These are phyloP conservation scores for Pachypanchax playfairii DNA, from an alignment of 2,113 vertebrate genomes.

Conservation along the genomic window DNA sequence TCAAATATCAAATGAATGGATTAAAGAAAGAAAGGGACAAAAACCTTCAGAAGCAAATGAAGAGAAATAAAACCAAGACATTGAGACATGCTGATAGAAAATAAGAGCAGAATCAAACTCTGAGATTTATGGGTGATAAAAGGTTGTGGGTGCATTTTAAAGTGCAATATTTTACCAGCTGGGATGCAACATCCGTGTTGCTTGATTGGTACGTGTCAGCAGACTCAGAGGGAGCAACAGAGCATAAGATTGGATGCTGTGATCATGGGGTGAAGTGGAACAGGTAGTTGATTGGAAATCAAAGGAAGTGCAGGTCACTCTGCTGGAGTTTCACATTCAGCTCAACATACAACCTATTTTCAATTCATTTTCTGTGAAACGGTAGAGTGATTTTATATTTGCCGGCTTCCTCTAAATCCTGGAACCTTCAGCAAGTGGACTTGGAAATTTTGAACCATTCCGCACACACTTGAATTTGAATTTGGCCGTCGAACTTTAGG, in stretches of 20 bases:
- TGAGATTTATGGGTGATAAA: background rate
- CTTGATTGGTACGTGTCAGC: conserved; percentile 26
- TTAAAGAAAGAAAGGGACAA: too few species aligned
- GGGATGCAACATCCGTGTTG: conserved; percentile 11
- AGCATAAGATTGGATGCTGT: conserved; percentile 53
- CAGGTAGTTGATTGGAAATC: conserved; percentile 64
- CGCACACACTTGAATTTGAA: background rate
- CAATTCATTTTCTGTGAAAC: conserved; percentile 20
- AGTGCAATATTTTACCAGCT: conserved; percentile 27
- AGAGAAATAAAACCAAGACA: background rate
- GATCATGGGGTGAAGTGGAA: conserved; percentile 32
- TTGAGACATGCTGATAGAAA: background rate
- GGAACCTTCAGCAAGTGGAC: conserved; percentile 24
- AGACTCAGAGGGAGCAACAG: conserved; percentile 30
- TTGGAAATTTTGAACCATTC: conserved; percentile 9
- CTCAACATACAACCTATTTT: background rate
- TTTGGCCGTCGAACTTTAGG: conserved; percentile 25
- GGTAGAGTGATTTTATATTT: conserved; percentile 36
- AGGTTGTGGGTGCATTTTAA: conserved; percentile 13
- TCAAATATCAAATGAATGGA: too few species aligned
- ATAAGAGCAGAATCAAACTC: background rate
- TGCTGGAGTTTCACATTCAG: conserved; percentile 10
- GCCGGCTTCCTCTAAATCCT: conserved; percentile 2
- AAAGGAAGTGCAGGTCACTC: conserved; percentile 16
- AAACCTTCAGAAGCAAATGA: background rate